A percentile compares a stretch with the other conserved stretches of the same genome.
phyloP scores from a whole-genome alignment of 2,888 invertebrate genomes.

The Dynastes hyllus region DNA sequence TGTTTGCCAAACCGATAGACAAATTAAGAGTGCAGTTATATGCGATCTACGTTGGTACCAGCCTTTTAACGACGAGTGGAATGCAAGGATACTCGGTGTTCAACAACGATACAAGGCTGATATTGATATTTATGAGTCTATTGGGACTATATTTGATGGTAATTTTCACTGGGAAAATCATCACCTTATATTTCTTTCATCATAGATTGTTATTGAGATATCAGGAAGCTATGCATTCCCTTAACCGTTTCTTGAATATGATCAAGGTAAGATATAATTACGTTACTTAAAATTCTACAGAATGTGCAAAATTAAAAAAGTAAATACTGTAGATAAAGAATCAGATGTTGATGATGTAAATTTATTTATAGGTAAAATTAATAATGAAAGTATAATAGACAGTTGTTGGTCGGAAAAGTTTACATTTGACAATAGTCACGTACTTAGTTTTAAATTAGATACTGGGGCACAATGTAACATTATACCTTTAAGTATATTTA shows the following conservation, averaged over 20 bases:
- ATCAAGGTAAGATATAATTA: slow-evolving; percentile 25
- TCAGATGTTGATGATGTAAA: too few relatives aligned
- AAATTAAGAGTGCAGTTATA: slow-evolving; percentile 42
- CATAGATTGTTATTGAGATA: slow-evolving; percentile 41
- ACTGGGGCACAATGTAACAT: too few relatives aligned
- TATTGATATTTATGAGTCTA: slow-evolving; percentile 39
- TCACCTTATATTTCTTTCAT: slow-evolving; percentile 36
- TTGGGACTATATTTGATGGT: slow-evolving; percentile 37
- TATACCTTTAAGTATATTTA: too few relatives aligned
- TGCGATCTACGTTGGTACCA: slow-evolving; percentile 44
- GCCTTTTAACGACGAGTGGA: slow-evolving; percentile 47
- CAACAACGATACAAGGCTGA: neutral
- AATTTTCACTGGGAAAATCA: slow-evolving; percentile 38
- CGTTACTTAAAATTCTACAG: too few relatives aligned
- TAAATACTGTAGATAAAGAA: too few relatives aligned
- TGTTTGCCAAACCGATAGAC: slow-evolving; percentile 43
- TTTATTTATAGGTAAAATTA: too few relatives aligned
- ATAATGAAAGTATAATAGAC: too few relatives aligned
- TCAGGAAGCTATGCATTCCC: slow-evolving; percentile 45
- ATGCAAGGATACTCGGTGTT: slow-evolving; percentile 50
- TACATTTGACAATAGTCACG: too few relatives aligned
- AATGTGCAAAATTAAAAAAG: neutral
- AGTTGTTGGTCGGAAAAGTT: too few relatives aligned
- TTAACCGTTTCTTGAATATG: slow-evolving; percentile 34
- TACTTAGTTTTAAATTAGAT: too few relatives aligned